Evolutionary conservation across 2,888 invertebrate genomes (phyloP), one percentile per base, ranked within the genome.

Genomic region (Tolmerus cingulatus): DNA sequence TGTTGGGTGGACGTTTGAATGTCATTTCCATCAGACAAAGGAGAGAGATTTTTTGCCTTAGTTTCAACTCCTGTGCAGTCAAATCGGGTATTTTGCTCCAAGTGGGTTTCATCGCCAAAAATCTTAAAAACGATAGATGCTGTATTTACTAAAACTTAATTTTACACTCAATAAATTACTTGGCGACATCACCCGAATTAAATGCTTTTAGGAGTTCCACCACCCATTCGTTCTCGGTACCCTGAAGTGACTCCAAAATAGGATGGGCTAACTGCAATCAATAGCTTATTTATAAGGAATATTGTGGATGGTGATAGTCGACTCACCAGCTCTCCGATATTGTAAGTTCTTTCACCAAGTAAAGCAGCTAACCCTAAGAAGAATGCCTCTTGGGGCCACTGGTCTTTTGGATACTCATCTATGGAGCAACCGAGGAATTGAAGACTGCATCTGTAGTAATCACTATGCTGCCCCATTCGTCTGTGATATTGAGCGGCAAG

Each of bases 11-110:
- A 84, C 98, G 95, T 91, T 97, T 97, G 91, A 99, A 98, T 0
- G 99, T 98, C 98, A 99, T 98, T 96, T 97, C 93, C 98, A 99
- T 99, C 0, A 99, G 94, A 91, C 99, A 98, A 19, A 99, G 94
- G 27, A 99, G 94, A 0, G 98, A 97, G 88, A 99, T 98, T 93
- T 99, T 99, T 92, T 98, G 97, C 27, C 97, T 93, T 89, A 99
- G 93, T 90, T 96, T 95, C 0, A 95, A 92, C 91, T 98, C 98
- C 89, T 97, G 96, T 0, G 96, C 95, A 12, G 95, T 95, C 27
- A 99, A 93, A 92, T 98, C 98, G 0, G 97, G 96, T 89, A 98
- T 96, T 88, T 95, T 95, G 4, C 94, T 93, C 97, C 97, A 97
- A 88, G 95, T 94, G 0, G 95, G 94, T 90, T 95, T 95, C 94